These are phyloP conservation scores for Heterochromis multidens DNA, from an alignment of 2,113 vertebrate genomes.

Conservation along the genomic window DNA sequence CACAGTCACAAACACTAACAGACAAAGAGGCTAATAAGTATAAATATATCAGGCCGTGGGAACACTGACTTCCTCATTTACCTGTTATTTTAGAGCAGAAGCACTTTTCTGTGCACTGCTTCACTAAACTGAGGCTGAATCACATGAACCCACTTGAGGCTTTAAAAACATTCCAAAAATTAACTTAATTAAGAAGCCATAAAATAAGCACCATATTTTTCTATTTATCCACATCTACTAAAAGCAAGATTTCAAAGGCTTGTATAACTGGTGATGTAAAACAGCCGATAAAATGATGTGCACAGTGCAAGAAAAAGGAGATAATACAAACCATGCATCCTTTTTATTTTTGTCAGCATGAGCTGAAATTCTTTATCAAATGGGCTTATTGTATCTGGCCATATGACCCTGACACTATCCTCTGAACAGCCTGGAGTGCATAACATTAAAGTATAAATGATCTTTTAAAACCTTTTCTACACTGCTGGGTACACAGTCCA, in stretches of 20 bases:
- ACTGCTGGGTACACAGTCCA: not conserved
- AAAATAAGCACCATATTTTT: not conserved
- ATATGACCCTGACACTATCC: not conserved
- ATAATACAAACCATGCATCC: no score
- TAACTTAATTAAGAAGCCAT: not conserved
- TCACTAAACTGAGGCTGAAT: not conserved
- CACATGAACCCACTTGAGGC: not conserved
- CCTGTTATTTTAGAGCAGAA: not conserved
- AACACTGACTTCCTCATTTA: conserved; percentile 3
- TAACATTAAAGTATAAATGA: no score
- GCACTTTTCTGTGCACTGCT: not conserved
- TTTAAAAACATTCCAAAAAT: not conserved
- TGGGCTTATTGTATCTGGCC: not conserved
- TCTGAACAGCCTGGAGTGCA: not conserved
- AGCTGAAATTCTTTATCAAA: no score
- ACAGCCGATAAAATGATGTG: not conserved
- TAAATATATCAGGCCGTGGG: conserved; percentile 8
- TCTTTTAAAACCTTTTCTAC: not conserved
- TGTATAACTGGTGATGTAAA: not conserved
- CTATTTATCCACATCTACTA: not conserved
- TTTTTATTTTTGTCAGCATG: no score
- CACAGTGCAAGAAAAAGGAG: no score
- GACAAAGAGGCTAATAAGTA: not conserved
- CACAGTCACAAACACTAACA: not conserved
- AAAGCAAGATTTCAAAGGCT: not conserved